These are phyloP conservation scores for Melanaphis sacchari DNA, from an alignment of 1,140 invertebrate genomes.

Conservation along the genomic window DNA sequence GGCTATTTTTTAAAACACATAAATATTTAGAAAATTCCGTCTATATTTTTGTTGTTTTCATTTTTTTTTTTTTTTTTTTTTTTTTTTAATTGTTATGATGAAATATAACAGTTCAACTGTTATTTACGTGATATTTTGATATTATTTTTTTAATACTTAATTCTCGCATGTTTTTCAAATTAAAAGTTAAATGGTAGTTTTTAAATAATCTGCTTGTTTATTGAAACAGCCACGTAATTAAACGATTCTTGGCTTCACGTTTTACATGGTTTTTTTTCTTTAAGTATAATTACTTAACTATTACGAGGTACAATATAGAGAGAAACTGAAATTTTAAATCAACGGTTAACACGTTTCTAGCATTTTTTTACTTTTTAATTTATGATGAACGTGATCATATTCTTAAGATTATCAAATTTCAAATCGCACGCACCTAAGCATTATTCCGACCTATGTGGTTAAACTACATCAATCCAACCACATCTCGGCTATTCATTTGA, in stretches of 20 bases:
- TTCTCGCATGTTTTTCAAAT: no score
- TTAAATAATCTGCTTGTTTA: background rate
- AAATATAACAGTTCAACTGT: no score
- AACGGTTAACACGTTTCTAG: background rate
- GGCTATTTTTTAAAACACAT: no score
- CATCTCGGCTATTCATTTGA: background rate
- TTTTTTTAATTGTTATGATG: no score
- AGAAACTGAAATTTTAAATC: background rate
- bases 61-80: no score
- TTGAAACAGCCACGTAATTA: background rate
- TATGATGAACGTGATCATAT: background rate
- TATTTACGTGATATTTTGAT: no score
- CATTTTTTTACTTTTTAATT: background rate
- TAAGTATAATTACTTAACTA: background rate
- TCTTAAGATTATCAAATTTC: background rate
- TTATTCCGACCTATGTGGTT: background rate
- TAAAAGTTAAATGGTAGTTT: no score
- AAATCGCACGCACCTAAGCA: background rate
- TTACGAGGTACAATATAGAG: background rate
- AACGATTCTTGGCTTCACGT: background rate
- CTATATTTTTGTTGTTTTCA: no score
- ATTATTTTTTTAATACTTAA: no score
- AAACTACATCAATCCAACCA: background rate
- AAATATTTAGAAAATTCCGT: no score
- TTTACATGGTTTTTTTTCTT: background rate